phyloP scores from a whole-genome alignment of 1,140 invertebrate species.

The Neodiprion fabricii region DNA sequence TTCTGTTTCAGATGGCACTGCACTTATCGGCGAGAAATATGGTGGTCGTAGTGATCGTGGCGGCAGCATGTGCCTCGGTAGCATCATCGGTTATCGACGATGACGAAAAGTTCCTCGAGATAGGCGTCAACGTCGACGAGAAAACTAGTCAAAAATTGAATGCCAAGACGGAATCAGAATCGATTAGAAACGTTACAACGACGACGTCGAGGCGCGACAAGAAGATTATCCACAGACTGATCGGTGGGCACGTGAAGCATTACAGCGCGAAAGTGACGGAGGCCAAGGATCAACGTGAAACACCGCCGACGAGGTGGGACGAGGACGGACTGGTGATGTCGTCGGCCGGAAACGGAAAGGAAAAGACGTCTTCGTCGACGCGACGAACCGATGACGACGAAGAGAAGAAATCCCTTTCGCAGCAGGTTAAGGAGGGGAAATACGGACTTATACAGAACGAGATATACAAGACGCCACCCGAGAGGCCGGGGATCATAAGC shows the following conservation, averaged over 20 bases:
- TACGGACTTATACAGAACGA: conserved; percentile 89
- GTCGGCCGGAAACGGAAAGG: conserved; percentile 69
- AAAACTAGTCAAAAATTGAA: conserved; percentile 9
- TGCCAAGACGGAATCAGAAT: not conserved
- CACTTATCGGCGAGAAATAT: conserved; percentile 24
- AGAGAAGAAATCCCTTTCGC: conserved; percentile 80
- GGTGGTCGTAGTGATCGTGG: conserved; percentile 28
- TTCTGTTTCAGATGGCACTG: conserved; percentile 48
- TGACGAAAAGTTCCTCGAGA: not conserved
- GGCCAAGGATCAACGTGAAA: conserved; percentile 26
- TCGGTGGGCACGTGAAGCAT: conserved; percentile 66
- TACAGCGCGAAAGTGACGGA: conserved; percentile 46
- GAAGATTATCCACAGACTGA: conserved; percentile 61
- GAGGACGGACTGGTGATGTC: conserved; percentile 71
- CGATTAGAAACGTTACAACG: not conserved
- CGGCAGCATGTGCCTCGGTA: conserved; percentile 13
- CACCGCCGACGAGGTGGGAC: conserved; percentile 62
- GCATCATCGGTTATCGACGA: not conserved
- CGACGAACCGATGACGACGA: conserved; percentile 69
- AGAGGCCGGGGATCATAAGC: conserved; percentile 80
- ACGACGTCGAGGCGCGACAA: conserved; percentile 6
- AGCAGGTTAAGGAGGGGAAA: conserved; percentile 87
- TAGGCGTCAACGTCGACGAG: not conserved
- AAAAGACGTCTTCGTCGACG: conserved; percentile 48
- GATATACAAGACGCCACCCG: conserved; percentile 71